Conservation (phyloP, 1,140 invertebrate genomes). For the Phymorhynchus buccinoides region DNA sequence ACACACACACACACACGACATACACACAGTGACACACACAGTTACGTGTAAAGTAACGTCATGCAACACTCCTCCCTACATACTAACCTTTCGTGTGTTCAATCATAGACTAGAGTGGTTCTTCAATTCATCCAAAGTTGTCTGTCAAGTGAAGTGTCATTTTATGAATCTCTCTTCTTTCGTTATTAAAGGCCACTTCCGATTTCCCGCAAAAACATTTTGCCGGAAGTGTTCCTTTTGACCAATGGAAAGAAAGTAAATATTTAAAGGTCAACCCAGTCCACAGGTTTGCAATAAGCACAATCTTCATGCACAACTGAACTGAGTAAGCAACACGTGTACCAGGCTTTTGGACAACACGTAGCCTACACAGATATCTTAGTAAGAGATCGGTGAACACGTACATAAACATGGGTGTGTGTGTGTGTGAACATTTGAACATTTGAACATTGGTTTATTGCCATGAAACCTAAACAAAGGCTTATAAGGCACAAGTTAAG, state of each 20-base stretch:
- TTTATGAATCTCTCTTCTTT: conserved; percentile 11
- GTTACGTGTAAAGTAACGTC: too few species aligned
- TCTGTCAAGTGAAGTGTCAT: too few species aligned
- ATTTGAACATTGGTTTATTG: too few species aligned
- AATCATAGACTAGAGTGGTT: too few species aligned
- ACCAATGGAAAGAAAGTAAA: not conserved
- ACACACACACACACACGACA: too few species aligned
- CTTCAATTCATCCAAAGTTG: too few species aligned
- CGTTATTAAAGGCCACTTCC: conserved; percentile 8
- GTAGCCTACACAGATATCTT: not conserved
- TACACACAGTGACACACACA: too few species aligned
- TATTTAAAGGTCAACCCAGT: not conserved
- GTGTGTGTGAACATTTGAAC: not conserved
- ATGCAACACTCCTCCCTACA: too few species aligned
- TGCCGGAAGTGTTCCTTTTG: not conserved
- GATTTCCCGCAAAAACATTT: not conserved
- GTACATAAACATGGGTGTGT: not conserved
- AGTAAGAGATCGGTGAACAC: not conserved
- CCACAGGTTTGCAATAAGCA: not conserved
- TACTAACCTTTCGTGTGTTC: too few species aligned
- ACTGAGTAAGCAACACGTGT: not conserved
- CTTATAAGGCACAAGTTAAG: too few species aligned
- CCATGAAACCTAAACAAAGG: too few species aligned
- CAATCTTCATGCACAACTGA: not conserved
- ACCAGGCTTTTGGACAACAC: not conserved